These are phyloP conservation scores for Marcusenius ussheri DNA, from an alignment of 2,113 vertebrate species.

Conservation along the genomic window DNA sequence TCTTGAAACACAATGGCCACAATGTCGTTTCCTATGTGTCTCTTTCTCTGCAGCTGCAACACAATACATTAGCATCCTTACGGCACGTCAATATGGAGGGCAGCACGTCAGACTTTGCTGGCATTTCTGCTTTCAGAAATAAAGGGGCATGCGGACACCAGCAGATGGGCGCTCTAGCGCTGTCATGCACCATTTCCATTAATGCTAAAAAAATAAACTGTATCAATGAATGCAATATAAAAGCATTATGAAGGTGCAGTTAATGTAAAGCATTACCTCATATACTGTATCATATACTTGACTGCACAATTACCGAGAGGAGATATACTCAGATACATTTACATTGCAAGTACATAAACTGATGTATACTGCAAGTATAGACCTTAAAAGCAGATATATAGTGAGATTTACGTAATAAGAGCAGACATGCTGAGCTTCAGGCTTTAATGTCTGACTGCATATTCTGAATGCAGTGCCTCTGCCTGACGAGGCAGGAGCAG, in stretches of 20 bases:
- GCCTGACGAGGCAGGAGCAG: neutral
- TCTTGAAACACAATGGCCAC: constrained; percentile 94
- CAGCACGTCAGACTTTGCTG: no score
- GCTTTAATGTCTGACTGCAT: neutral
- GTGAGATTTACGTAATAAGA: neutral
- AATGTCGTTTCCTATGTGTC: constrained; percentile 95
- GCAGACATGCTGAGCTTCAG: neutral
- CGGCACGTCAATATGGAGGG: neutral
- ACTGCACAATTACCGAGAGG: neutral
- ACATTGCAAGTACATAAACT: neutral
- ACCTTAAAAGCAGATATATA: neutral
- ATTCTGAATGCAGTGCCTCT: neutral
- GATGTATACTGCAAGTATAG: neutral
- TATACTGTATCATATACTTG: neutral
- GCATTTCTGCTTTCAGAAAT: neutral
- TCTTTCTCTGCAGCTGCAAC: constrained; percentile 83
- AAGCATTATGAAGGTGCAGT: no score
- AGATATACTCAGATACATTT: neutral
- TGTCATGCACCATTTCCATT: neutral
- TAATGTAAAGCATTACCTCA: no score
- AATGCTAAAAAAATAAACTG: neutral
- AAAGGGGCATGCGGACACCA: neutral
- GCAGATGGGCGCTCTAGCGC: neutral
- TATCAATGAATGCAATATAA: neutral
- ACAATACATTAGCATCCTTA: neutral